A percentile compares a stretch with the other conserved stretches of the same genome.
Conservation (phyloP, 2,113 vertebrate species). For the Plectropomus leopardus region DNA sequence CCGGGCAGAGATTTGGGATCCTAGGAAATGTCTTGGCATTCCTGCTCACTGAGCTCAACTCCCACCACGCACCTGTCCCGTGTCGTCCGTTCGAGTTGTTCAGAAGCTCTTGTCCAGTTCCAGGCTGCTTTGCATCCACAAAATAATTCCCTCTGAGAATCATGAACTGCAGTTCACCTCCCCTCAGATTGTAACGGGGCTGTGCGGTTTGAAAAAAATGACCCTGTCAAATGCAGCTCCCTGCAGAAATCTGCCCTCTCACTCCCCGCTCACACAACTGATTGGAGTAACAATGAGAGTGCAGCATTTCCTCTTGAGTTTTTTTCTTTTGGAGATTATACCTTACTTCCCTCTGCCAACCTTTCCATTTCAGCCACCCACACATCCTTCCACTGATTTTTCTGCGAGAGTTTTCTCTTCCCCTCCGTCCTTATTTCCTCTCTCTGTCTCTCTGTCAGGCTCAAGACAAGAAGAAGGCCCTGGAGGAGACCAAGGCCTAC, state of each 20-base stretch:
- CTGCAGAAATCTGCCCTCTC: conserved; percentile 12
- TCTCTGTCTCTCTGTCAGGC: conserved; percentile 87
- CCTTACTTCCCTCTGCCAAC: conserved; percentile 31
- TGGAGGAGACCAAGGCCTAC: conserved; percentile 99
- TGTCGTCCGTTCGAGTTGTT: conserved; percentile 36
- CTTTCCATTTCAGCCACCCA: conserved; percentile 34
- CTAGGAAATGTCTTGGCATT: conserved; percentile 71
- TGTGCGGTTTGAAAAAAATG: conserved; percentile 28
- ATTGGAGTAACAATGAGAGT: conserved; percentile 30
- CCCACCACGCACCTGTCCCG: conserved; percentile 72
- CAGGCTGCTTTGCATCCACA: conserved; percentile 29
- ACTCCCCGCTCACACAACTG: conserved; percentile 21
- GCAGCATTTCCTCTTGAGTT: conserved; percentile 37
- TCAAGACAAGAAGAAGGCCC: conserved; percentile 98
- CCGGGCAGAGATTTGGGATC: conserved; percentile 54
- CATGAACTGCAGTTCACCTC: conserved; percentile 8
- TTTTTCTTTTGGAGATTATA: neutral
- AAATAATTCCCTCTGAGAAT: conserved; percentile 4
- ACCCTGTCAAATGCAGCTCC: conserved; percentile 27
- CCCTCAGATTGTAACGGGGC: conserved; percentile 8
- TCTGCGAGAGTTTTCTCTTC: conserved; percentile 9
- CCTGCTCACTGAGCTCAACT: conserved; percentile 56
- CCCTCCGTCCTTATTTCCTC: conserved; percentile 11
- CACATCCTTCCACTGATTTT: conserved; percentile 36
- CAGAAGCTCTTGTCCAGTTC: conserved; percentile 32